These are phyloP conservation scores for Orius laevigatus DNA, from an alignment of 1,140 invertebrate genomes.

Conservation along the genomic window DNA sequence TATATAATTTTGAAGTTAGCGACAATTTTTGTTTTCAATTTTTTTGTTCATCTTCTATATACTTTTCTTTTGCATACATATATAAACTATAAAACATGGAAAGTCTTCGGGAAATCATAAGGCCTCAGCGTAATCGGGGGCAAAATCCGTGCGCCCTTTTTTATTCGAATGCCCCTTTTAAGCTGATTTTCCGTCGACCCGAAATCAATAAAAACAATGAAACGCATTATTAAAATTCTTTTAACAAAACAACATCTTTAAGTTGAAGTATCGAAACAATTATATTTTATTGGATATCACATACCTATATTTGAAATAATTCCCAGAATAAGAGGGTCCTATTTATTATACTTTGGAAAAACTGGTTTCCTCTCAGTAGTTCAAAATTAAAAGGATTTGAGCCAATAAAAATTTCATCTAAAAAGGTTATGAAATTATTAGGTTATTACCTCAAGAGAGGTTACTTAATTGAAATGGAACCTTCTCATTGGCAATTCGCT, in stretches of 20 bases:
- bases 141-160: no score
- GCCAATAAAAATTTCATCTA: no score
- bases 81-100: not conserved
- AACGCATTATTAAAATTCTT: no score
- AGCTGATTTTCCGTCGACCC: not conserved
- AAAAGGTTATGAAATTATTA: not conserved
- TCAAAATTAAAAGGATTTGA: no score
- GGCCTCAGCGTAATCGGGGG: not conserved
- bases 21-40: not conserved
- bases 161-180: not conserved
- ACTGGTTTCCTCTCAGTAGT: no score
- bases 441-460: not conserved
- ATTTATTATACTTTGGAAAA: not conserved
- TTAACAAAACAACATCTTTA: not conserved
- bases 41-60: not conserved
- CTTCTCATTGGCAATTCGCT: no score
- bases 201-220: not conserved
- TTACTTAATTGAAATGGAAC: no score
- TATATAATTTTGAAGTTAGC: constrained; percentile 3
- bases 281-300: not conserved
- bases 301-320: not conserved
- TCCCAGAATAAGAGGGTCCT: not conserved
- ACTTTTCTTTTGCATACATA: not conserved
- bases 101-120: not conserved
- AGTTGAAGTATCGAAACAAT: not conserved